Base-by-base conservation (phyloP, 2,113 vertebrate genomes). In the Gopherus evgoodei region DNA sequence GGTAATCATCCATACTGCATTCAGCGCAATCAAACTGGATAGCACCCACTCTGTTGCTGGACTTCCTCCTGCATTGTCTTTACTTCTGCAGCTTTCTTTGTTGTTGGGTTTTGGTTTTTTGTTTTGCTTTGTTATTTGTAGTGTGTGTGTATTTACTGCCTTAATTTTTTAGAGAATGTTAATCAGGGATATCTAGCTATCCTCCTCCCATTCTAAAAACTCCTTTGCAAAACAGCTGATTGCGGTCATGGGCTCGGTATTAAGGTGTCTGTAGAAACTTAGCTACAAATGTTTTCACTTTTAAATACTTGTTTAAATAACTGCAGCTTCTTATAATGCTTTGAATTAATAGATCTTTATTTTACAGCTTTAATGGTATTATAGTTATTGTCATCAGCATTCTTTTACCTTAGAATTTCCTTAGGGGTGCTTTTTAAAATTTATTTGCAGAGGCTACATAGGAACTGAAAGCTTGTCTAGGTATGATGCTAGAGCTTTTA, bases 401-500 rank as follows among this genome's bases (percentile, higher is more conserved):
- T 75, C 89, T 96, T 97, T 97, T 96, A 97, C 96, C 96, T 96
- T 92, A 89, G 78, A 1, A 78, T 93, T 95, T 94, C 92, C 93
- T 85, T 85, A 59, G 57, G 57, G 27, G 87, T 94, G 79, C 95
- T 97, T 96, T 84, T 96, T 97, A 95, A 89, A 95, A 90, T 94
- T 89, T 94, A 89, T 96, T 97, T 97, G 95, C 53, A 93, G n/a
- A 25, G 69, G 69, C 69, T 92, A 84, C 31, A 86, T 88, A 0
- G 31, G 1, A 91, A 95, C 89, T 79, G 81, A 96, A 87, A 81
- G 95, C 84, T 96, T 95, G 96, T 96, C 96, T 96, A 96, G 96
- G 95, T 96, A 96, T 94, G 93, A 93, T 93, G 93, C 95, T 96
- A 94, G 84, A 88, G 79, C 95, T 95, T 96, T 96, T 90, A 94